These are phyloP conservation scores for Blera fallax DNA, from an alignment of 2,888 invertebrate species.

Conservation along the genomic window DNA sequence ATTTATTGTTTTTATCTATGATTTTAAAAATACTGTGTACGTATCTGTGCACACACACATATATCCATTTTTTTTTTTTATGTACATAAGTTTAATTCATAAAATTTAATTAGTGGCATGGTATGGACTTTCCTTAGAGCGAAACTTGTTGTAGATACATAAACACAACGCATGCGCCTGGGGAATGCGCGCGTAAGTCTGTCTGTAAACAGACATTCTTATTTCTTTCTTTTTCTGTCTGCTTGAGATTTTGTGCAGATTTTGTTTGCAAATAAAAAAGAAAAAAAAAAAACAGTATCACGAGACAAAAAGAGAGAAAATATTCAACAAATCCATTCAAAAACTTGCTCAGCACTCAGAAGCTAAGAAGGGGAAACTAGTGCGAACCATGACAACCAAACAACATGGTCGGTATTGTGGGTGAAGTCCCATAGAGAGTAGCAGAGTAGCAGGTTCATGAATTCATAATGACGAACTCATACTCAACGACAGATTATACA, in stretches of 20 bases:
- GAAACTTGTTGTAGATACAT: slow-evolving; percentile 61
- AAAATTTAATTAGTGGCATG: slow-evolving; percentile 1
- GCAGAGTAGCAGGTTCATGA: not conserved
- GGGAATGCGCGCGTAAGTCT: slow-evolving; percentile 39
- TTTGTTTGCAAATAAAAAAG: not conserved
- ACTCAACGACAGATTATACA: not conserved
- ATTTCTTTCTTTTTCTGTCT: not conserved
- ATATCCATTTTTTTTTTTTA: not conserved
- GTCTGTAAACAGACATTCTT: slow-evolving; percentile 6
- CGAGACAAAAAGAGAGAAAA: not conserved
- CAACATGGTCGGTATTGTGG: not conserved
- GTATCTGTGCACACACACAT: too few species aligned
- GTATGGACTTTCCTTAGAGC: not conserved
- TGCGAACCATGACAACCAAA: not conserved
- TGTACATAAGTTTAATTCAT: slow-evolving; percentile 48
- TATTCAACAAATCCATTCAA: slow-evolving; percentile 23
- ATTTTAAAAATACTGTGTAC: too few species aligned
- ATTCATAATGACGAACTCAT: not conserved
- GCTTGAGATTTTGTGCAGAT: not conserved
- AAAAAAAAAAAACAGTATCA: not conserved
- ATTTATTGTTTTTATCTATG: slow-evolving; percentile 11
- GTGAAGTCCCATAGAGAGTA: not conserved
- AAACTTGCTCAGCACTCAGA: not conserved
- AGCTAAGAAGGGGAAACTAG: not conserved
- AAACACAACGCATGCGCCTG: slow-evolving; percentile 42